Percentiles rank a stretch among this genome's conserved stretches.
Conservation (phyloP, 1,140 invertebrate genomes). For the Lineus longissimus region DNA sequence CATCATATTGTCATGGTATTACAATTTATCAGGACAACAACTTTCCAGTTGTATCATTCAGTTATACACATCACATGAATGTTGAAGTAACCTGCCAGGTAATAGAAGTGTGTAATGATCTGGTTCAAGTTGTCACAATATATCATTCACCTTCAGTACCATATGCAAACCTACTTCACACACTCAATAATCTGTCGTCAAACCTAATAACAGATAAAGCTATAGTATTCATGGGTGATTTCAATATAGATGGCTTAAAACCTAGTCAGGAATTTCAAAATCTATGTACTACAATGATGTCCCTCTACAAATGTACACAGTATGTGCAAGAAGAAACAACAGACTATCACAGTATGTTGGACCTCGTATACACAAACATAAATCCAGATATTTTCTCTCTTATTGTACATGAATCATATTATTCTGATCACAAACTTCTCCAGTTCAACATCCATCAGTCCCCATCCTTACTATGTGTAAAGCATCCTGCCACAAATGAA, state of each 20-base stretch:
- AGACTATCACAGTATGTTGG: constrained; percentile 1
- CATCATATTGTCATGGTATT: background rate
- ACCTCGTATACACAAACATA: background rate
- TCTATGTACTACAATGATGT: background rate
- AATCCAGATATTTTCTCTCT: background rate
- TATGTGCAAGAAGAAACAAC: constrained; percentile 2
- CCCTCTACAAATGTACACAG: background rate
- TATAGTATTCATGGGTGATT: background rate
- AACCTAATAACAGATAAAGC: background rate
- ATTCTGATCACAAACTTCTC: background rate
- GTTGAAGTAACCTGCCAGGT: background rate
- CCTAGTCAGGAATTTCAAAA: background rate
- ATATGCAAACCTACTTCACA: background rate
- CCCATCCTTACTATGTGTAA: no score
- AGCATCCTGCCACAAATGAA: no score
- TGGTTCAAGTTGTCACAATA: background rate
- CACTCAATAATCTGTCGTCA: background rate
- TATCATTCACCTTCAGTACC: background rate
- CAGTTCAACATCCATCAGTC: no score
- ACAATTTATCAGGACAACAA: background rate
- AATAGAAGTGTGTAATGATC: background rate
- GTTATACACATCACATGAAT: background rate
- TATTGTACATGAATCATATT: background rate
- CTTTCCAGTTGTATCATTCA: background rate
- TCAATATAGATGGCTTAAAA: background rate